These are phyloP conservation scores for Oryzias dopingdopingensis DNA, from an alignment of 2,797 vertebrate genomes.

Conservation along the genomic window DNA sequence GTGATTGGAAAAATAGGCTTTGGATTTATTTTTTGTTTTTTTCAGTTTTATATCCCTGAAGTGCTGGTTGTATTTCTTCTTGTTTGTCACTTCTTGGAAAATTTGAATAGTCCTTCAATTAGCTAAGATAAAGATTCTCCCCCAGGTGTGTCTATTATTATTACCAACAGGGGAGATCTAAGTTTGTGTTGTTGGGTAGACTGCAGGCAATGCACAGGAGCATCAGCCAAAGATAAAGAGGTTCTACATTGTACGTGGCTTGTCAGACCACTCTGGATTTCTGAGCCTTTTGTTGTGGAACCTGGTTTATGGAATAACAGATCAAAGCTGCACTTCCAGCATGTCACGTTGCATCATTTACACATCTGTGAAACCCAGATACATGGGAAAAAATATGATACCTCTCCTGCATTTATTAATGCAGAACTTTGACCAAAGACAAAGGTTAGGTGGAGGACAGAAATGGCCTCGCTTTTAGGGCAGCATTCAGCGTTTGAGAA, in stretches of 20 bases:
- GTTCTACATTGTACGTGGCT: slow-evolving; percentile 66
- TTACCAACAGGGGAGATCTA: slow-evolving; percentile 49
- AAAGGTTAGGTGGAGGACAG: slow-evolving; percentile 65
- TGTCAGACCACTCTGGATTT: slow-evolving; percentile 70
- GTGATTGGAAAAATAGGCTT: no score
- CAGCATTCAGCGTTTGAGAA: slow-evolving; percentile 50
- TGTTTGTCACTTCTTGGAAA: no score
- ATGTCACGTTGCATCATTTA: slow-evolving; percentile 72
- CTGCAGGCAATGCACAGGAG: slow-evolving; percentile 48
- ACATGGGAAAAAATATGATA: slow-evolving; percentile 59
- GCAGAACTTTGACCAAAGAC: slow-evolving; percentile 68
- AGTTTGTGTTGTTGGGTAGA: slow-evolving; percentile 52
- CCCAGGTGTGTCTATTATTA: slow-evolving; percentile 33
- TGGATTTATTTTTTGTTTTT: no score
- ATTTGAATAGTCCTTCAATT: no score
- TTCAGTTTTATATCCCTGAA: no score
- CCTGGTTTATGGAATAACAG: slow-evolving; percentile 64
- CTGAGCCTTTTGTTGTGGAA: slow-evolving; percentile 66
- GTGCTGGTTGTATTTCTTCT: no score
- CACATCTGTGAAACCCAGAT: slow-evolving; percentile 77
- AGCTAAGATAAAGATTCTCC: neutral
- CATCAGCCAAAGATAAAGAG: slow-evolving; percentile 59
- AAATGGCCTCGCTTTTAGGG: slow-evolving; percentile 51
- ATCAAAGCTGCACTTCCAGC: slow-evolving; percentile 73
- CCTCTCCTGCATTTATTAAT: slow-evolving; percentile 69